These are phyloP conservation scores for Sebastes trivittatus DNA, from an alignment of 2,797 vertebrate genomes.

Conservation along the genomic window DNA sequence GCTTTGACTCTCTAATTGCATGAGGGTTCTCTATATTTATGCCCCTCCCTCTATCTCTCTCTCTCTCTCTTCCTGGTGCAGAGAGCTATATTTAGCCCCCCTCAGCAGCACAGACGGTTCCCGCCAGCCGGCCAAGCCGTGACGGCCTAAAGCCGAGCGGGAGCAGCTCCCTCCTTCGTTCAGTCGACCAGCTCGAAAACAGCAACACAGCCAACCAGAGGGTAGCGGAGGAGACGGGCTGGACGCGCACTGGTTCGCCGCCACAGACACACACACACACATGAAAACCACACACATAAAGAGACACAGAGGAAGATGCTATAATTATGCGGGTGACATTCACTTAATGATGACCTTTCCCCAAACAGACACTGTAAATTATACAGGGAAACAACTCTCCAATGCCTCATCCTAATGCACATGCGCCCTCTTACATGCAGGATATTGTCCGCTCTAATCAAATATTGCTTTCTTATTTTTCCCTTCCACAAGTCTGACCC, in stretches of 20 bases:
- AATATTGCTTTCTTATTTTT: slow-evolving; percentile 34
- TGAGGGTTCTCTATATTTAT: slow-evolving; percentile 69
- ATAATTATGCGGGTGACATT: slow-evolving; percentile 58
- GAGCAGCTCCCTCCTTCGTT: slow-evolving; percentile 26
- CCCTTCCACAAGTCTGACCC: background rate
- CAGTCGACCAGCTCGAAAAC: slow-evolving; percentile 38
- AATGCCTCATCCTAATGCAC: background rate
- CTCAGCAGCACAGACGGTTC: slow-evolving; percentile 74
- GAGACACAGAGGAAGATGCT: slow-evolving; percentile 35
- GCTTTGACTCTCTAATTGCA: slow-evolving; percentile 77
- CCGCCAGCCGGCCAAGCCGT: slow-evolving; percentile 65
- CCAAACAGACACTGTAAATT: slow-evolving; percentile 56
- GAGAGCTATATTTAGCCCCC: slow-evolving; percentile 81
- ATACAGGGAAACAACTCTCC: slow-evolving; percentile 27
- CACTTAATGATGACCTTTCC: slow-evolving; percentile 60
- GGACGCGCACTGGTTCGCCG: slow-evolving; percentile 36
- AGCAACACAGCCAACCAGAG: slow-evolving; percentile 47
- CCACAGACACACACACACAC: slow-evolving; percentile 32
- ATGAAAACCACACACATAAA: slow-evolving; percentile 16
- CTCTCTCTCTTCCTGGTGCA: slow-evolving; percentile 71
- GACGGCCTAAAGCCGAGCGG: slow-evolving; percentile 43
- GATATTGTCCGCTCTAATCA: slow-evolving; percentile 57
- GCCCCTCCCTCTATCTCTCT: slow-evolving; percentile 51
- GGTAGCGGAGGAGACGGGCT: slow-evolving; percentile 35
- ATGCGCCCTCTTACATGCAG: background rate